These are phyloP conservation scores for Hippocampus barbouri DNA, from an alignment of 2,113 vertebrate species.

Conservation along the genomic window DNA sequence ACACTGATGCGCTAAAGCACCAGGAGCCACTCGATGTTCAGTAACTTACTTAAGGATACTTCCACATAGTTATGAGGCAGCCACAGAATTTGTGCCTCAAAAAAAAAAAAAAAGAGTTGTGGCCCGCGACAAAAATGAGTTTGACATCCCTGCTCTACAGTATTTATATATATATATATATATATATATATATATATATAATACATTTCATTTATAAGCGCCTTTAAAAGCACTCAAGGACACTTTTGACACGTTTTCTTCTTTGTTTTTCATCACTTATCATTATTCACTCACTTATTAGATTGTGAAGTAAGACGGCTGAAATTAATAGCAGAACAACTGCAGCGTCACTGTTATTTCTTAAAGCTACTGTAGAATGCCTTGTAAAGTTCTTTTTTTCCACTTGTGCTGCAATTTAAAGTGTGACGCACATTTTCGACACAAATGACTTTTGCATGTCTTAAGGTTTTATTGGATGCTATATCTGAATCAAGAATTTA, in stretches of 20 bases:
- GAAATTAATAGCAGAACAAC: neutral
- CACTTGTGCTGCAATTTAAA: neutral
- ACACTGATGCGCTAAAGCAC: neutral
- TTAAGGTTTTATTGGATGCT: conserved; percentile 8
- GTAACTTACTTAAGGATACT: neutral
- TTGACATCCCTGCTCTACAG: no score
- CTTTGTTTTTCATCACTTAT: no score
- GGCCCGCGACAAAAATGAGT: no score
- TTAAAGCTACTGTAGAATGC: neutral
- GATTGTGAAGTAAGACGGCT: no score
- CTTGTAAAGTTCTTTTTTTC: neutral
- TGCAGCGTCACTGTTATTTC: neutral
- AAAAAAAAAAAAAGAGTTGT: no score
- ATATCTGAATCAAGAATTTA: conserved; percentile 12
- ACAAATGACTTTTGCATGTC: neutral
- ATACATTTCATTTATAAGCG: no score
- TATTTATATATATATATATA: no score
- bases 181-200: no score
- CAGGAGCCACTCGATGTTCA: neutral
- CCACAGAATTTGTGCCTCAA: neutral
- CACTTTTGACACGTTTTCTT: no score
- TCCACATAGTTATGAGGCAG: neutral
- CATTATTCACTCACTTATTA: no score
- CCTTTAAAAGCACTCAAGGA: no score
- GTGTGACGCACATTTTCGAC: neutral